Evolutionary conservation across 2,797 vertebrate genomes (phyloP).

Genomic region (Ceryle rudis): DNA sequence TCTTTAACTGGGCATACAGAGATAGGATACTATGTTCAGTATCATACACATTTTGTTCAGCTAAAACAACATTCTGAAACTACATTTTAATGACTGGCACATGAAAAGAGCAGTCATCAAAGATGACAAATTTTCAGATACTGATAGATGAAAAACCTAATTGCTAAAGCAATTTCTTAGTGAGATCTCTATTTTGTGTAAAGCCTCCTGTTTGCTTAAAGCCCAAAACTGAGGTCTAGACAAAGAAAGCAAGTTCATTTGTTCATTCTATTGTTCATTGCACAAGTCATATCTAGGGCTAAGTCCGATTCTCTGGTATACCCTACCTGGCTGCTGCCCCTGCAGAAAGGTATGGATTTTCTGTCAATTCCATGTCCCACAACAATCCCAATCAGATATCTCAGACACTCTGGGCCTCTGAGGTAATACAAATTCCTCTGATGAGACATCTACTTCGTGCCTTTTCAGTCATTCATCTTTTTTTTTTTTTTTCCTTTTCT

Average conservation of each 20-base stretch:
- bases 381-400: too few relatives aligned
- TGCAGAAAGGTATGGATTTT: too few relatives aligned
- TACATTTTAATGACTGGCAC: not conserved
- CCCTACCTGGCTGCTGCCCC: too few relatives aligned
- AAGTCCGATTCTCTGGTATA: too few relatives aligned
- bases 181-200: not conserved
- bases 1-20: not conserved
- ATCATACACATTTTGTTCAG: not conserved
- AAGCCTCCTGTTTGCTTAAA: not conserved
- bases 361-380: too few relatives aligned
- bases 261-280: not conserved
- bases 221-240: not conserved
- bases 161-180: not conserved
- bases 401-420: too few relatives aligned
- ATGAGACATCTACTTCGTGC: too few relatives aligned
- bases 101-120: not conserved
- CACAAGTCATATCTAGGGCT: too few relatives aligned
- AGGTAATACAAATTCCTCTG: too few relatives aligned
- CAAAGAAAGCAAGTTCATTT: not conserved
- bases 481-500: too few relatives aligned
- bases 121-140: not conserved
- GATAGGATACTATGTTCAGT: not conserved
- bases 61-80: not conserved
- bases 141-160: not conserved
- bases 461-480: too few relatives aligned